Conservation (phyloP, 2,797 vertebrate species). For the Chloroceryle inda region DNA sequence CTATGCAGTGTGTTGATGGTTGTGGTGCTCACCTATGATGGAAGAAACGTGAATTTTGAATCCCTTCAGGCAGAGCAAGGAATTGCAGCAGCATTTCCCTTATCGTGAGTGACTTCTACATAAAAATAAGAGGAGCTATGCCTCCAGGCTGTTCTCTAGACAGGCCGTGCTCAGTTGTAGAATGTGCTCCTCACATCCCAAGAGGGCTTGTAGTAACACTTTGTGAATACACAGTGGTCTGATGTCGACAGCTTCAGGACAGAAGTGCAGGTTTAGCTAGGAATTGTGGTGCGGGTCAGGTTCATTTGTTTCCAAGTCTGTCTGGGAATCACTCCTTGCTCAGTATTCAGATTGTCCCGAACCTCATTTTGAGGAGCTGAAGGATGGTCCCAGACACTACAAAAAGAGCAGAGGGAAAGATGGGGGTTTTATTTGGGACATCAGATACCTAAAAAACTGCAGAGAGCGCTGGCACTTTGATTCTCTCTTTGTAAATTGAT, state of each 20-base stretch:
- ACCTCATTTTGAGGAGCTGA: neutral
- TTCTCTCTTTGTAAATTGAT: neutral
- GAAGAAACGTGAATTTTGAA: neutral
- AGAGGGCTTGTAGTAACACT: neutral
- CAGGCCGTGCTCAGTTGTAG: neutral
- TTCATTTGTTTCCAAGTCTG: neutral
- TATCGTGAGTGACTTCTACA: neutral
- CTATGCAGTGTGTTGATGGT: neutral
- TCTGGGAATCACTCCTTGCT: neutral
- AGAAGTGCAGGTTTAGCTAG: neutral
- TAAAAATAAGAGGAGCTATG: neutral
- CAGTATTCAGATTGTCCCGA: neutral
- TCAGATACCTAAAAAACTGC: neutral
- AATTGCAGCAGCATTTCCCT: neutral
- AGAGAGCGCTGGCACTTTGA: neutral
- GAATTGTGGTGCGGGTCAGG: neutral
- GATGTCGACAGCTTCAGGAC: neutral
- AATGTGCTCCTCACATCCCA: neutral
- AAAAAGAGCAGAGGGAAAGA: neutral
- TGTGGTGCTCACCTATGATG: neutral
- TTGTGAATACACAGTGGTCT: neutral
- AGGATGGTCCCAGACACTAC: neutral
- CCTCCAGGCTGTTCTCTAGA: neutral
- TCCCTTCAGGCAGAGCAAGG: conserved; percentile 8
- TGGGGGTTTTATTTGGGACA: neutral